Base-by-base conservation (phyloP, 2,797 vertebrate genomes). In the Hafferia zeledoni region DNA sequence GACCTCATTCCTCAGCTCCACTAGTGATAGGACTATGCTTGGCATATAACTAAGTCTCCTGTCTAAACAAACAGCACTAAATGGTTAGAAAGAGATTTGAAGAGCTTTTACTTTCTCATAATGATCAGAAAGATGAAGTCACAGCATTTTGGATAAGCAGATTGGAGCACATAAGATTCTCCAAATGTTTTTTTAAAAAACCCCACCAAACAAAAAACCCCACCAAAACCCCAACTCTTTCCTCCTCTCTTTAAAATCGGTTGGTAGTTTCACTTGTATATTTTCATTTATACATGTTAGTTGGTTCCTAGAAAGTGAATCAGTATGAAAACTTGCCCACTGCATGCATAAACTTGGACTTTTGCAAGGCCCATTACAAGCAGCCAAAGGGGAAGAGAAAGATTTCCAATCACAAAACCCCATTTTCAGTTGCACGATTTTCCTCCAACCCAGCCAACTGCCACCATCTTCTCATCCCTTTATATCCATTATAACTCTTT, bases 231-330 rank as follows among this genome's bases (percentile, higher is more conserved):
- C 15, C 24, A 89, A 9, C 1, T n/a, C 18, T 72, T 76, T 79
- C n/a, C 8, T 92, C 16, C 11, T 49, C 28, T 55, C 55, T 93
- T 84, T 74, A 77, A 89, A 92, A 83, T 14, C 8, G 25, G 13
- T 23, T 50, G 35, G 55, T 47, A 65, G 24, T n/a, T 82, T 87
- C 6, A 72, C 93, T 89, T 88, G n/a, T 61, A 86, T 68, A 49
- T 94, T 82, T 92, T 95, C 49, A 87, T 67, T 86, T 90, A 44
- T 50, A 75, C 2, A 9, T 27, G 27, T 41, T 31, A 84, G 17
- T 11, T 87, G 10, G 20, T 70, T 84, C 81, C 85, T 89, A 94
- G 76, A 90, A 92, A 84, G 81, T 52, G 71, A 76, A 93, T 55
- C 57, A 49, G 35, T 67, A 90, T 44, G 55, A 87, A 90, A 87